Evolutionary conservation across 2,888 invertebrate species (phyloP).

Genomic region (Diaphora mendica): DNA sequence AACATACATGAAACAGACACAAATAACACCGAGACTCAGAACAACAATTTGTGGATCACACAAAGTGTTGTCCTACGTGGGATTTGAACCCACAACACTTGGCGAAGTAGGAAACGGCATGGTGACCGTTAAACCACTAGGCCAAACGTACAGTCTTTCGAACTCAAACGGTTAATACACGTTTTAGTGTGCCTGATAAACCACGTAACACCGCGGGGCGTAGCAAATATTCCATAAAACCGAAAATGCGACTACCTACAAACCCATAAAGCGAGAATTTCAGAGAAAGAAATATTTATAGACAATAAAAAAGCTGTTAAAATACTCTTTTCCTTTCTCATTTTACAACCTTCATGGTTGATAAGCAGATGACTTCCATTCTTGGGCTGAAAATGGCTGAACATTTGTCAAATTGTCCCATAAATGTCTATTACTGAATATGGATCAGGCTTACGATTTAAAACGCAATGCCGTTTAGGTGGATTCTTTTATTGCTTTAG

Average conservation of each 20-base stretch:
- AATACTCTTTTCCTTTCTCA: slow-evolving; percentile 12
- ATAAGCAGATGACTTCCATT: slow-evolving; percentile 19
- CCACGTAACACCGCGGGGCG: not conserved
- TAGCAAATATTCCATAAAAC: slow-evolving; percentile 1
- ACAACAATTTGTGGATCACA: no score
- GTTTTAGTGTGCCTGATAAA: no score
- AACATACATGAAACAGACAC: no score
- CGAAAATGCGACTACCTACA: slow-evolving; percentile 10
- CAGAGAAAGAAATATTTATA: slow-evolving; percentile 18
- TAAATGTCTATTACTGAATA: slow-evolving; percentile 11
- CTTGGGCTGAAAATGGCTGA: slow-evolving; percentile 6
- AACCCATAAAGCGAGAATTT: slow-evolving; percentile 14
- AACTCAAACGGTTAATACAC: no score
- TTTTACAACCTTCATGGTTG: slow-evolving; percentile 15
- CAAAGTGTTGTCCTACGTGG: no score
- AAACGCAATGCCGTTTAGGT: not conserved
- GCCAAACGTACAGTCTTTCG: no score
- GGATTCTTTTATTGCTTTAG: not conserved
- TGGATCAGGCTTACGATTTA: not conserved
- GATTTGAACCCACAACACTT: no score
- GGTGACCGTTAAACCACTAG: no score
- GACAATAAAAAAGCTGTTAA: slow-evolving; percentile 22
- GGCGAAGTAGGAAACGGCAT: no score
- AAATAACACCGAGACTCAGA: no score
- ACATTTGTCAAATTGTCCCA: slow-evolving; percentile 9